Evolutionary conservation across 1,140 invertebrate species (phyloP), one percentile per base, ranked within the genome.

Genomic region (Marisa cornuarietis): DNA sequence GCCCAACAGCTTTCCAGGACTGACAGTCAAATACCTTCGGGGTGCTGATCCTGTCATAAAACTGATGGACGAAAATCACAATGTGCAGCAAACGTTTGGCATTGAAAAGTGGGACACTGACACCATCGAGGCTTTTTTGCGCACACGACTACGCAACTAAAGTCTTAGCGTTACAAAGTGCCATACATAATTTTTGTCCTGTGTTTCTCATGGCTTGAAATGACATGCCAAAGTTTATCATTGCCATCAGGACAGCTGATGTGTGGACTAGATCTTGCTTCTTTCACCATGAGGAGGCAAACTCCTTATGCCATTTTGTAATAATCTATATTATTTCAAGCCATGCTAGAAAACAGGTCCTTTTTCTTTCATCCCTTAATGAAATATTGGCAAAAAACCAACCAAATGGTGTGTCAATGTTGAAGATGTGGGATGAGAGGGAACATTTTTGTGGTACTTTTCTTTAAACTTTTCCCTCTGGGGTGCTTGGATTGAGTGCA

Each of bases 101-200:
- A 98, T 99, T 89, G 96, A 97, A 83, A 97, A 98, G 90, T 99
- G 97, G 97, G 96, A 98, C 90, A 99, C 97, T 11, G 97, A 99
- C 88, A 96, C 96, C 18, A 95, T 98, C 1, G 96, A 97, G 91
- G 97, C 98, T 91, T 98, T 98, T 92, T 93, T 98, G 61, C 94
- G 94, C 63, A 96, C 96, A 63, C 95, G 97, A 93, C 92, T 98
- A 81, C 84, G 83, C 54, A 83, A 88, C 62, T 89, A 90, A 82
- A 79, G 49, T 77, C 14, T 7, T 79, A 52, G 51, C 54, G 0
- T 8, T 4, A n/a, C 76, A 66, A 77, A 65, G 26, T 77, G 76
- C 49, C 54, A 77, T 77, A 49, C n/a, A 77, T 69, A n/a, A 10
- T 54, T 20, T 18, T 42, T 22, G n/a, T 42, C 18, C 0, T 5